A percentile compares a stretch with the other conserved stretches of the same genome.
Evolutionary conservation across 2,888 invertebrate genomes (phyloP).

Genomic region (Agonopterix subpropinquella): DNA sequence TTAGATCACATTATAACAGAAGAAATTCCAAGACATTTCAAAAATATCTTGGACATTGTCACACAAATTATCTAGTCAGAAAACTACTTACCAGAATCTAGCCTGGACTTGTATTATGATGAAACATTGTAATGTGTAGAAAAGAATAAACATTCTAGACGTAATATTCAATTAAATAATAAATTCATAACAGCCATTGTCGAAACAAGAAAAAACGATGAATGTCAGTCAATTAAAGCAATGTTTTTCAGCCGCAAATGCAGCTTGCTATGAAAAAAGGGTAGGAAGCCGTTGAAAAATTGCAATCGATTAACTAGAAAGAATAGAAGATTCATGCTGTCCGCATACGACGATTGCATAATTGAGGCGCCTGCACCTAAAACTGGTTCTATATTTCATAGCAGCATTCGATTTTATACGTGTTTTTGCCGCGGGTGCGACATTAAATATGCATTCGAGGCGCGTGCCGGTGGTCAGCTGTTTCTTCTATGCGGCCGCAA

Average conservation of each 20-base stretch:
- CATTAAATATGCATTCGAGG: conserved; percentile 66
- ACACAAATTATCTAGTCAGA: no score
- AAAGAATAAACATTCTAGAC: no score
- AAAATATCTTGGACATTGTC: no score
- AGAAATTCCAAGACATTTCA: no score
- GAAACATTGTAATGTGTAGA: no score
- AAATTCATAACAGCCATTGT: no score
- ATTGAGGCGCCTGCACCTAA: conserved; percentile 52
- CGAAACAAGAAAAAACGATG: neutral
- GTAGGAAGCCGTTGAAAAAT: conserved; percentile 25
- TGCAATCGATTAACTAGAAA: conserved; percentile 24
- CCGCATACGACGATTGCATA: conserved; percentile 45
- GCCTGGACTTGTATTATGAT: no score
- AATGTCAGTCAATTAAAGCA: neutral
- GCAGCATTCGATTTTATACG: conserved; percentile 57
- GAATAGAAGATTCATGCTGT: conserved; percentile 36
- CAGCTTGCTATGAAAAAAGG: conserved; percentile 15
- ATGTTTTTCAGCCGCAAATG: conserved; percentile 2
- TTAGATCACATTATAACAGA: no score
- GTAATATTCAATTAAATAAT: no score
- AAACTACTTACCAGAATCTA: no score
- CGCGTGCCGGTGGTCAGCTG: conserved; percentile 72
- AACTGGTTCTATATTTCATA: conserved; percentile 57
- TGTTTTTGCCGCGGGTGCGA: conserved; percentile 55
- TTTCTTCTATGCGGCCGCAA: conserved; percentile 67